phyloP scores from a whole-genome alignment of 2,888 invertebrate genomes.

The Meghimatium bilineatum region DNA sequence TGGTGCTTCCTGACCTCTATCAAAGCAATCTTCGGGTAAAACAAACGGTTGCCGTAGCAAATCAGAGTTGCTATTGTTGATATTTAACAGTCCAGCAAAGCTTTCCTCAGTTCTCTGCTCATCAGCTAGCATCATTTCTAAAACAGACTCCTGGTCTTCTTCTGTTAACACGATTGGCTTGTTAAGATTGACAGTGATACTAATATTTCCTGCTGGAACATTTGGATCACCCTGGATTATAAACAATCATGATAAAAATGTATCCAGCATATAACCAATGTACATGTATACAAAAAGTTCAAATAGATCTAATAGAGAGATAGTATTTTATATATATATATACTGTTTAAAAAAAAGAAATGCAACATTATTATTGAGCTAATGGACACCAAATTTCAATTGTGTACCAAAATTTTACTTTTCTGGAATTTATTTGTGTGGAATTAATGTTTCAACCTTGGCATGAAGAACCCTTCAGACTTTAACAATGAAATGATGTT shows the following conservation, averaged over 20 bases:
- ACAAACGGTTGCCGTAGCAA: conserved; percentile 65
- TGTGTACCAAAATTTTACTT: too few species aligned
- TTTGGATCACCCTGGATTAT: conserved; percentile 72
- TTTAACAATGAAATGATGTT: too few species aligned
- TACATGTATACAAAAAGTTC: too few species aligned
- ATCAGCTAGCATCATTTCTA: conserved; percentile 56
- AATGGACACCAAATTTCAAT: too few species aligned
- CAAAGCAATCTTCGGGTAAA: conserved; percentile 62
- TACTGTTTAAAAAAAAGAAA: too few species aligned
- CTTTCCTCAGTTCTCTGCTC: conserved; percentile 15
- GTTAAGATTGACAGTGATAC: conserved; percentile 64
- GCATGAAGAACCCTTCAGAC: too few species aligned
- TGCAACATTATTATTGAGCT: too few species aligned
- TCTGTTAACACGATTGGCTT: conserved; percentile 67
- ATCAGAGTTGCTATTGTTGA: conserved; percentile 32
- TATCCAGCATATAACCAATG: too few species aligned
- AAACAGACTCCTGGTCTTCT: conserved; percentile 64
- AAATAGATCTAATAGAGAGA: too few species aligned
- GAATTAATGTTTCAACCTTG: too few species aligned
- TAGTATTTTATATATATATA: too few species aligned
- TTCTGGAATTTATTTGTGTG: too few species aligned
- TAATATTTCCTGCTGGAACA: conserved; percentile 73
- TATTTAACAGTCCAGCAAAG: conserved; percentile 26
- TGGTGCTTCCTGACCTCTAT: conserved; percentile 54
- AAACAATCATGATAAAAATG: background rate